Conservation (phyloP, 2,113 vertebrate species). For the Lates calcarifer region DNA sequence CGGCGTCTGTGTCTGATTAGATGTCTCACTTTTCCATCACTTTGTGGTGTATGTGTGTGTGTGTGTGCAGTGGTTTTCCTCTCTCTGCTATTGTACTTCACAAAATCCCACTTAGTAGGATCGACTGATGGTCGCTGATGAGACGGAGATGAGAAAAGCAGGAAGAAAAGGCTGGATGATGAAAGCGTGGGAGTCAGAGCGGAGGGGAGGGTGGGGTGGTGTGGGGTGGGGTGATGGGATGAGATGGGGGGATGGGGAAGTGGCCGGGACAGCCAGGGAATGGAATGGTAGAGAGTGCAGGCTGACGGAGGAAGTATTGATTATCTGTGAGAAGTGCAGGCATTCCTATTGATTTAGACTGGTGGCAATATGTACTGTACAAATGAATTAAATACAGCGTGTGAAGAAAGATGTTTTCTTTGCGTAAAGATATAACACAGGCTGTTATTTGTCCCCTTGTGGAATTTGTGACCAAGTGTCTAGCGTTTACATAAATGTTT, state of each 20-base stretch:
- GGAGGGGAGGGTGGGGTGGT: conserved; percentile 47
- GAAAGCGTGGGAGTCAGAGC: conserved; percentile 66
- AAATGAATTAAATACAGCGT: conserved; percentile 31
- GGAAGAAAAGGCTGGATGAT: conserved; percentile 62
- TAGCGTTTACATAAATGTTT: background rate
- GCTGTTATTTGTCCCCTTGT: conserved; percentile 7
- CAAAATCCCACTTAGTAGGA: conserved; percentile 24
- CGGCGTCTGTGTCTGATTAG: background rate
- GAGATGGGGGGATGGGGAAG: conserved; percentile 28
- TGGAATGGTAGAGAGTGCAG: conserved; percentile 19
- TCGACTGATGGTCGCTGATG: conserved; percentile 38
- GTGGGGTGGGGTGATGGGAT: conserved; percentile 49
- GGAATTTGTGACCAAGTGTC: background rate
- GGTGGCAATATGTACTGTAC: conserved; percentile 18
- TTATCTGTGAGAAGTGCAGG: conserved; percentile 37
- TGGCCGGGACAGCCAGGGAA: conserved; percentile 27
- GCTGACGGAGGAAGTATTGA: conserved; percentile 61
- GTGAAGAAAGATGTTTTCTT: conserved; percentile 39
- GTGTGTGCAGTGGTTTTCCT: background rate
- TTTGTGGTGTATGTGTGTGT: background rate
- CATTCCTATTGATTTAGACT: conserved; percentile 48
- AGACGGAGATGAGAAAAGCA: conserved; percentile 57
- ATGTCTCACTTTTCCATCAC: background rate
- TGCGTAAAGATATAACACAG: background rate
- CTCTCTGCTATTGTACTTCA: background rate